Base-by-base conservation (phyloP, 2,797 vertebrate genomes). In the Alcedo quadribrachys region DNA sequence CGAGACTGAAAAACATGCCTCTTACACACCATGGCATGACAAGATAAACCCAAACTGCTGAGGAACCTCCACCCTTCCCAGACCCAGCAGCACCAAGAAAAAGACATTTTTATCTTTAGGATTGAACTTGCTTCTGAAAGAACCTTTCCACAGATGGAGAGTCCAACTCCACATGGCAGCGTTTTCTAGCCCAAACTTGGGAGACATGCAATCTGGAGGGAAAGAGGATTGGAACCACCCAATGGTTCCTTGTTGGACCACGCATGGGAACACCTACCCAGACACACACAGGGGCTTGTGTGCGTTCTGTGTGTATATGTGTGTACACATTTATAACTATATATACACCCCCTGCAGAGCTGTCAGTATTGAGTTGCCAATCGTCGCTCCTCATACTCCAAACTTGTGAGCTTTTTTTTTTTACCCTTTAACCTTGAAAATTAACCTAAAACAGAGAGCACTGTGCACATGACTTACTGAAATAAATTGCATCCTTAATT, bases 401-500 rank as follows among this genome's bases (percentile, higher is more conserved):
- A 80, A 91, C 48, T 24, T 54, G 16, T 0, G 40, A 68, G 50
- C 12, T 58, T n/a, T 50, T 27, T 43, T 57, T 28, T 76, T 68
- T 30, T 40, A 90, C 93, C 95, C 91, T 97, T 95, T 97, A 94
- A 97, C 97, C 97, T 97, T 97, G 97, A 96, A 95, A 97, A 96
- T 95, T 93, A 96, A 96, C 95, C 92, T 91, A 93, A 95, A 97
- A 89, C 91, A 57, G 83, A 74, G 94, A 80, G 92, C 74, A 67
- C 94, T 92, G 97, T 89, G 95, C 96, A 97, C 96, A 96, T 96
- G 96, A 95, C 96, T 97, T 95, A 94, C 92, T 96, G 75, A 96
- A 97, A 98, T 98, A 96, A 97, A 97, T 97, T 97, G 96, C 95
- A 93, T 93, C 96, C 95, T 96, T 97, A 96, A 97, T 97, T 96